Base-by-base conservation (phyloP, 2,888 invertebrate genomes). In the Microctonus brassicae region DNA sequence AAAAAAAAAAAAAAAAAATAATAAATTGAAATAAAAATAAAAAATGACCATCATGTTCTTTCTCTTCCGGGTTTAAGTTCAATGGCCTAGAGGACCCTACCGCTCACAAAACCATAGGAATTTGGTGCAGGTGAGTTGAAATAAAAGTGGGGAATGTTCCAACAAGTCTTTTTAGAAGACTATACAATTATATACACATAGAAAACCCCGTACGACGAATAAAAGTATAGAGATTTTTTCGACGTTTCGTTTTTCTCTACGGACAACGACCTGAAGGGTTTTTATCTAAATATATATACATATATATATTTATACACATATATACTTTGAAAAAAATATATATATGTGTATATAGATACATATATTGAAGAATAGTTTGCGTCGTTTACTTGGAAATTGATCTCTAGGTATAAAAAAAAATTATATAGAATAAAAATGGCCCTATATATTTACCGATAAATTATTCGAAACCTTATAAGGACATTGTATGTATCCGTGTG, bases 71-170 rank as follows among this genome's bases (percentile, higher is more conserved):
- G 78, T 68, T 73, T 75, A 77, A 76, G 81, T 81, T 86, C 83
- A 78, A 79, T 73, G 84, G 82, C 85, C 86, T 76, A 17, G 17
- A 47, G 42, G 42, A n/a, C 17, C 17, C 7, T 17, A 76, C 62
- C 39, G 63, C 42, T 20, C 74, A 76, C 63, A 34, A 57, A n/a
- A 82, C 80, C 57, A 83, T 86, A 86, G 85, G 85, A 87, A 87
- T 87, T 87, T 82, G 84, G 84, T 87, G 86, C 86, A 87, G 87
- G 86, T 86, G 86, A 86, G 83, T 78, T 72, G 68, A 47, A 55
- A 42, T 64, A 26, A 64, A 57, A 69, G 36, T 60, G n/a, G 17
- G 72, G 52, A 5, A 29, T 29, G 7, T 5, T 5, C 29, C 29
- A 29, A 7, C 29, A 7, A 29, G 29, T 69, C 73, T 55, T 60